Conservation (phyloP, 2,888 invertebrate species). For the Cephus nigrinus region DNA sequence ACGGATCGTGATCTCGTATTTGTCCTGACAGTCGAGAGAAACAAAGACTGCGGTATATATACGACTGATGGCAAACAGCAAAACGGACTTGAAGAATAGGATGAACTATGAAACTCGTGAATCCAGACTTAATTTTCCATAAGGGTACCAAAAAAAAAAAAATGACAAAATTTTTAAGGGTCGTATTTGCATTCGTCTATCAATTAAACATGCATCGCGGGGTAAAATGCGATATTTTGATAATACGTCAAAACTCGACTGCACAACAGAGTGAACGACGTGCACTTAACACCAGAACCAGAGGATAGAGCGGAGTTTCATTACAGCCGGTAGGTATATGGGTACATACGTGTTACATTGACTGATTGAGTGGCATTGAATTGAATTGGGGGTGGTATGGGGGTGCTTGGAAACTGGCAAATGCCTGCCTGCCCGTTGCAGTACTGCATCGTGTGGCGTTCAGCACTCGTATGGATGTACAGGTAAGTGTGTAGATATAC, state of each 20-base stretch:
- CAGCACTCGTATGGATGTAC: not conserved
- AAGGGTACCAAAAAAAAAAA: not conserved
- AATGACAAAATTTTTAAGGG: not conserved
- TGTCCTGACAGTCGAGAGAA: not conserved
- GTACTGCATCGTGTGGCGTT: conserved; percentile 7
- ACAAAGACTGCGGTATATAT: not conserved
- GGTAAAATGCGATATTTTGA: not conserved
- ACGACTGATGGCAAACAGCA: not conserved
- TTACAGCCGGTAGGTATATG: conserved; percentile 33
- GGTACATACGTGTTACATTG: conserved; percentile 61
- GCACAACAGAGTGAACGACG: not conserved
- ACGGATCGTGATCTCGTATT: conserved; percentile 40
- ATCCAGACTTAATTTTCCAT: not conserved
- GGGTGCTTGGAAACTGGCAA: conserved; percentile 45
- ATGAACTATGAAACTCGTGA: not conserved
- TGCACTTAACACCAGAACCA: conserved; percentile 1
- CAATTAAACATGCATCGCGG: not conserved
- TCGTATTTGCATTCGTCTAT: not conserved
- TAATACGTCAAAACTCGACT: not conserved
- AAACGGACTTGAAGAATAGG: too few species aligned
- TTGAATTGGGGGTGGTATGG: conserved; percentile 56
- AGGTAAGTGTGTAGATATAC: conserved; percentile 8
- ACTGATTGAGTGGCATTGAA: conserved; percentile 66
- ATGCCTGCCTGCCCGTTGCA: conserved; percentile 47
- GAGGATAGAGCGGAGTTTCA: conserved; percentile 1